Conservation (phyloP, 2,113 vertebrate genomes). For the pig (Sus scrofa) region DNA sequence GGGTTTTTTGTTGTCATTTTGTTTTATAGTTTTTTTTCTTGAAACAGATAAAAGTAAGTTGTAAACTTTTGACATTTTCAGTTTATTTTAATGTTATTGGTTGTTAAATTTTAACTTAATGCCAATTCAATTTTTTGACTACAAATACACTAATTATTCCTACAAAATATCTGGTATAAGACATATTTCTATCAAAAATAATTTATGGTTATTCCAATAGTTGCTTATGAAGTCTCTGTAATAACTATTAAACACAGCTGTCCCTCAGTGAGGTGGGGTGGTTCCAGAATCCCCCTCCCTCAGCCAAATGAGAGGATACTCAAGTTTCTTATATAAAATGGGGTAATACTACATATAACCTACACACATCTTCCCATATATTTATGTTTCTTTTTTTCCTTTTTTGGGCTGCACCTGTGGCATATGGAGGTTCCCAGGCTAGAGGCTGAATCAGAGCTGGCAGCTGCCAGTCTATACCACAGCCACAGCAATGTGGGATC, state of each 20-base stretch:
- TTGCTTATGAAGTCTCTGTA: not conserved
- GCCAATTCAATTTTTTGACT: too few species aligned
- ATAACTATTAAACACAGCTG: not conserved
- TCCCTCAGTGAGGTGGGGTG: not conserved
- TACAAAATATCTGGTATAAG: not conserved
- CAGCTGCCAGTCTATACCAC: too few species aligned
- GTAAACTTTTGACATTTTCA: too few species aligned
- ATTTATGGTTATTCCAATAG: not conserved
- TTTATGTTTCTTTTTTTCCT: too few species aligned
- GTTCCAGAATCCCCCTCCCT: not conserved
- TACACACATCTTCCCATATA: not conserved
- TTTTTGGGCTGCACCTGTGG: too few species aligned
- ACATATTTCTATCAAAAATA: not conserved
- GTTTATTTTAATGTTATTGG: too few species aligned
- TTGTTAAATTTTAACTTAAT: too few species aligned
- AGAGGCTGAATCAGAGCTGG: too few species aligned
- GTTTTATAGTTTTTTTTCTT: too few species aligned
- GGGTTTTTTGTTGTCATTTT: not conserved
- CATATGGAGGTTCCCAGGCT: too few species aligned
- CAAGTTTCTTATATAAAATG: not conserved
- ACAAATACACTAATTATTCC: not conserved
- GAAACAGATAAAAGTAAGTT: too few species aligned
- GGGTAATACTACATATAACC: not conserved
- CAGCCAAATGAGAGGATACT: not conserved
- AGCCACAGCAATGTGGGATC: too few species aligned